Base-by-base conservation (phyloP, 2,113 vertebrate species). In the Oryzias javanicus region DNA sequence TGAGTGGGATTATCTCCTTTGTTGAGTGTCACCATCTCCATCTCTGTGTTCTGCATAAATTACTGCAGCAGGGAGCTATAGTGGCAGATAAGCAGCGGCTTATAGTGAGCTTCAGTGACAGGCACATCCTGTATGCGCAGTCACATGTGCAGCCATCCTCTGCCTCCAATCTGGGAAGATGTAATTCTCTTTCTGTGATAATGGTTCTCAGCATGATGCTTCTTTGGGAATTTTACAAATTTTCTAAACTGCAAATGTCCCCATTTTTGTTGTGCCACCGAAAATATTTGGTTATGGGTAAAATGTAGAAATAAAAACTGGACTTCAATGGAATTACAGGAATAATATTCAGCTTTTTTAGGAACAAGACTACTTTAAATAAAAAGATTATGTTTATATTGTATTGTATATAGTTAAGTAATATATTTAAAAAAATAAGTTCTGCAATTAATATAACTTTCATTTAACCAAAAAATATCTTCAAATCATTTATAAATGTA, bases 71-170 rank as follows among this genome's bases (percentile, higher is more conserved):
- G 64, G 55, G 55, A 63, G 62, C 49, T 54, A 53, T n/a, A 50
- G 70, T 55, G 53, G 19, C 53, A 82, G 76, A 78, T 74, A 64
- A 72, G 74, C 46, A 47, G 53, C 22, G 5, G 73, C 59, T 72
- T 76, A 82, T 44, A 69, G 53, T 54, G 49, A 76, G 74, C 55
- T 44, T 70, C 76, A 70, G 71, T 65, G 61, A 69, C 70, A 79
- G 63, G 49, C 73, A 57, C 54, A 60, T 55, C 41, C 55, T 49
- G 58, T 61, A 75, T 73, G 68, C 67, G 62, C 72, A 57, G 72
- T 82, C 84, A 84, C 56, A 78, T 65, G 79, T 58, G 59, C 67
- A 70, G 77, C 70, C 77, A 83, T 80, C 74, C 82, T 86, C 68
- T 82, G 82, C 44, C 78, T 64, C 55, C 78, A 79, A 64, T 89